Conservation (phyloP, 2,888 invertebrate genomes). For the Drosophila borealis region DNA sequence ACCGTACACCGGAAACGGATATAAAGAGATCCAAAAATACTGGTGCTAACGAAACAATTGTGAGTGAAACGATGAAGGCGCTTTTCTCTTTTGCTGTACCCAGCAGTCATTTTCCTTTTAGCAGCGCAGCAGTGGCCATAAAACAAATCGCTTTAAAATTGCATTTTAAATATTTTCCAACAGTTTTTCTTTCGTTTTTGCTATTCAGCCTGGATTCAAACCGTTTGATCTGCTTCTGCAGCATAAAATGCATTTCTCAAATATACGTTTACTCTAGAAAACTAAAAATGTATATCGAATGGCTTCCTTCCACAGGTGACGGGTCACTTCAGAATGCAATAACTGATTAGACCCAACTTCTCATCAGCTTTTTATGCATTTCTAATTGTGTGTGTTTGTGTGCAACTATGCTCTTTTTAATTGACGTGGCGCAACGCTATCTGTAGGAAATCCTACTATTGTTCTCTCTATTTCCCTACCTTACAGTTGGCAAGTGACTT, state of each 20-base stretch:
- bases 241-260: not conserved
- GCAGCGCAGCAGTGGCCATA: slow-evolving; percentile 37
- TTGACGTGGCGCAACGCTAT: slow-evolving; percentile 19
- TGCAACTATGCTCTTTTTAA: slow-evolving; percentile 12
- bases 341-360: not conserved
- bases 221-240: not conserved
- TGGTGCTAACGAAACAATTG: slow-evolving; percentile 67
- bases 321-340: not conserved
- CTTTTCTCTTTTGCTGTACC: slow-evolving; percentile 6
- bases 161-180: slow-evolving; percentile 75
- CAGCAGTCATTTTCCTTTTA: slow-evolving; percentile 4
- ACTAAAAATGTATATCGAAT: too few relatives aligned
- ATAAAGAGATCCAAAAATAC: slow-evolving; percentile 57
- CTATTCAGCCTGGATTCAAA: too few relatives aligned
- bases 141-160: slow-evolving; percentile 76
- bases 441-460: slow-evolving; percentile 4
- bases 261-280: not conserved
- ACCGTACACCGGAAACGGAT: slow-evolving; percentile 55
- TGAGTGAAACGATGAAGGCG: slow-evolving; percentile 8
- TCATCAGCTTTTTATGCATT: not conserved
- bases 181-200: slow-evolving; percentile 17
- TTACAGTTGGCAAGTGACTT: slow-evolving; percentile 11
- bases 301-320: too few relatives aligned
- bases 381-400: not conserved
- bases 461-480: slow-evolving; percentile 10